A percentile compares a stretch with the other conserved stretches of the same genome.
These are phyloP conservation scores for Brachionus calyciflorus DNA, from an alignment of 1,140 invertebrate genomes.

Conservation along the genomic window DNA sequence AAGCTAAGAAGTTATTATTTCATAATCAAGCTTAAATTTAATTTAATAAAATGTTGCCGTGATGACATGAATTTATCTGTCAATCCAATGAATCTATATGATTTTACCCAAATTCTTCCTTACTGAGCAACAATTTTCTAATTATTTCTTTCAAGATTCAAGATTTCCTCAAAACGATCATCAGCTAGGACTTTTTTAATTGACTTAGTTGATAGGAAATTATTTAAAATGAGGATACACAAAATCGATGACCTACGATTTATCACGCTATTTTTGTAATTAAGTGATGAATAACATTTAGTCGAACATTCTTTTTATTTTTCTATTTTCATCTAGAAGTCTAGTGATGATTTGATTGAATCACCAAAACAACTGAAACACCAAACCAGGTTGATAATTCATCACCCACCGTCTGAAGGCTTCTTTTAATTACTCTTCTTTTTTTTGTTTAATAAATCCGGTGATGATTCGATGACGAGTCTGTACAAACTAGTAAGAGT, in stretches of 20 bases:
- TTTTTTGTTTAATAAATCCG: neutral
- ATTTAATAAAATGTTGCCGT: slow-evolving; percentile 29
- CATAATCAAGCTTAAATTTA: neutral
- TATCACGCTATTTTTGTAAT: slow-evolving; percentile 18
- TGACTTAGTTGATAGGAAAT: slow-evolving; percentile 15
- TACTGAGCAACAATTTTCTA: slow-evolving; percentile 34
- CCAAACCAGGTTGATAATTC: slow-evolving; percentile 46
- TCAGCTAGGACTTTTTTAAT: neutral
- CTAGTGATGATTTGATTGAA: slow-evolving; percentile 46
- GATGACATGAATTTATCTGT: slow-evolving; percentile 44
- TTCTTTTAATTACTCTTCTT: too few relatives aligned
- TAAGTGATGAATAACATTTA: slow-evolving; percentile 44
- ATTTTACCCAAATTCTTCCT: slow-evolving; percentile 15
- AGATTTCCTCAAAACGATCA: slow-evolving; percentile 37
- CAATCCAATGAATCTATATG: slow-evolving; percentile 47
- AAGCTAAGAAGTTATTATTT: neutral
- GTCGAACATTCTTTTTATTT: slow-evolving; percentile 3
- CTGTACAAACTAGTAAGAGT: slow-evolving; percentile 28
- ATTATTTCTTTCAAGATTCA: too few relatives aligned
- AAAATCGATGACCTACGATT: slow-evolving; percentile 37
- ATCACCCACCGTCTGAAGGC: slow-evolving; percentile 47
- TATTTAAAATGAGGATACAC: slow-evolving; percentile 38
- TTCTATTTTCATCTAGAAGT: slow-evolving; percentile 8
- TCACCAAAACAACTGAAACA: slow-evolving; percentile 41
- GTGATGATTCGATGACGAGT: slow-evolving; percentile 47